Evolutionary conservation across 2,113 vertebrate genomes (phyloP), one percentile per base, ranked within the genome.

Genomic region (Limanda limanda): DNA sequence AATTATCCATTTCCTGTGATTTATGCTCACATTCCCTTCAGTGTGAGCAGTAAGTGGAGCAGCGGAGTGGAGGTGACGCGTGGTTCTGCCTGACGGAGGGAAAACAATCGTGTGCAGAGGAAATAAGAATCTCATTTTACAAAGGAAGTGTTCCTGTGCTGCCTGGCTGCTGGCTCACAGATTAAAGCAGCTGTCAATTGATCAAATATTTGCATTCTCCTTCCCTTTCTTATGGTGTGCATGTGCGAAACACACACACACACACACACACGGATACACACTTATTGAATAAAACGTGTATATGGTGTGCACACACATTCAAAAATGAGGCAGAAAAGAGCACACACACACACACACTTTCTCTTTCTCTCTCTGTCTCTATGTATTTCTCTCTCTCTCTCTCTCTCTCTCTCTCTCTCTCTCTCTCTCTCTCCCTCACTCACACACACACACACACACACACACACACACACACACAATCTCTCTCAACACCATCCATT

Each of bases 201-300:
- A 89, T 88, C 82, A 88, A 88, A 92, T 91, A 89, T 91, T 91
- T 76, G 82, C 86, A 84, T 89, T 90, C 76, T 80, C 55, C 71
- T 83, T 71, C 45, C 31, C 12, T 55, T 61, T 81, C 71, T 73
- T 64, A 78, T 65, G 76, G 80, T 45, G 62, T 54, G 78, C 64
- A 56, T 72, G 58, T 56, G 71, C 59, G 55, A 11, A 47, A 11
- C 51, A 37, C 51, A 17, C 64, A 15, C 31, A 31, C 27, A 31
- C 27, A 31, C 27, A 11, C 51, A 37, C 51, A 17, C 64, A 15
- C 37, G 68, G 45, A 37, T 48, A 20, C 54, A 25, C 24, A 58
- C 20, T 10, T 9, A 56, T 4, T 45, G 13, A 62, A n/a, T 65
- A 17, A 64, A 6, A 68, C 20, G 37, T n/a, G 3, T 11, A 12